Evolutionary conservation across 2,113 vertebrate genomes (phyloP).

Genomic region (Bos indicus): DNA sequence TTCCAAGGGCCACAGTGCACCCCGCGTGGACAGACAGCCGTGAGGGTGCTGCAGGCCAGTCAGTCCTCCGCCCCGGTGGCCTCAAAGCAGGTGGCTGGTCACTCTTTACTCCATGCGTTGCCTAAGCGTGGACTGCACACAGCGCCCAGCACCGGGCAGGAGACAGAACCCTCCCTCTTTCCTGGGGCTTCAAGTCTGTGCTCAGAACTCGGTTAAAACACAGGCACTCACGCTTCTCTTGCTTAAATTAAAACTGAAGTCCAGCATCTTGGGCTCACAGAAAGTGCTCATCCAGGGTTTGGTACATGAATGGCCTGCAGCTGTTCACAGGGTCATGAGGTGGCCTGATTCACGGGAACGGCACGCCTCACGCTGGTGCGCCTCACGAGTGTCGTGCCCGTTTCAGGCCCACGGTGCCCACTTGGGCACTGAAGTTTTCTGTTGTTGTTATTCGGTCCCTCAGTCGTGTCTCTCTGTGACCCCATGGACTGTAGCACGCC

Average conservation of each 20-base stretch:
- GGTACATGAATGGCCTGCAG: accelerated
- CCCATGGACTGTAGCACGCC: neutral
- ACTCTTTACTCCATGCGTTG: neutral
- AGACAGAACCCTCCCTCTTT: neutral
- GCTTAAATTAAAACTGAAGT: neutral
- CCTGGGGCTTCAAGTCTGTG: neutral
- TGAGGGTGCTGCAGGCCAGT: accelerated
- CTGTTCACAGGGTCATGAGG: accelerated
- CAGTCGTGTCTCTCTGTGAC: neutral
- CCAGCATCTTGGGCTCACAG: neutral
- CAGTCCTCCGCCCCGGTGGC: neutral
- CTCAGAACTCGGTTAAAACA: neutral
- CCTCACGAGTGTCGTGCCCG: accelerated
- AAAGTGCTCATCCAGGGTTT: neutral
- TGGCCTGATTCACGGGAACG: accelerated
- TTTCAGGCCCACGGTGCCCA: accelerated
- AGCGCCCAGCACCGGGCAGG: too few relatives aligned
- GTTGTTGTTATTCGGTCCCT: neutral
- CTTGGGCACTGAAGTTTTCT: accelerated
- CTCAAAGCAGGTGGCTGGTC: too few relatives aligned
- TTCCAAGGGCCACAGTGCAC: neutral
- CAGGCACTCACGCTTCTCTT: neutral
- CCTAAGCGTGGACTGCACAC: neutral
- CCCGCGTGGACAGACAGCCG: neutral
- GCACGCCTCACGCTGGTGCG: accelerated